phyloP scores from a whole-genome alignment of 2,113 vertebrate genomes.

The Heteronetta atricapilla region DNA sequence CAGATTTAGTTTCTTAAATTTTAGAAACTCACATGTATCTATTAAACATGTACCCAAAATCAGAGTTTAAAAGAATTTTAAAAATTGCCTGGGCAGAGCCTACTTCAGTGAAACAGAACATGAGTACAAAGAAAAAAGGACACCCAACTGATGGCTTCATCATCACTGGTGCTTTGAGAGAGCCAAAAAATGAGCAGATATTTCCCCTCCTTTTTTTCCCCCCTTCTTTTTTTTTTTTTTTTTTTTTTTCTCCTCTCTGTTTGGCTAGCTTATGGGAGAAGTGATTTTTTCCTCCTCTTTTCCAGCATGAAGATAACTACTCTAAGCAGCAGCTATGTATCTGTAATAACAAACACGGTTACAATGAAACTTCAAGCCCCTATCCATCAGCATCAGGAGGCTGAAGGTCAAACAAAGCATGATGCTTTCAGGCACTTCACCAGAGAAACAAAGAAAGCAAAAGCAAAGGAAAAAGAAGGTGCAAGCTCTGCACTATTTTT shows the following conservation, averaged over 20 bases:
- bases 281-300: not conserved
- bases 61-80: not conserved
- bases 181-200: not conserved
- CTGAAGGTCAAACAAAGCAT: not conserved
- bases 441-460: not conserved
- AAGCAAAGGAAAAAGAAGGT: not conserved
- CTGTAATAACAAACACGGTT: not conserved
- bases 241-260: not conserved
- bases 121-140: not conserved
- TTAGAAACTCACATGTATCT: rapidly evolving
- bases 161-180: not conserved
- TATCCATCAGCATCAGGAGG: not conserved
- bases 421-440: not conserved
- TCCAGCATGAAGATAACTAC: not conserved
- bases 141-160: not conserved
- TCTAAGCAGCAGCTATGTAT: not conserved
- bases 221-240: not conserved
- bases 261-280: not conserved
- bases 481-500: conserved; percentile 8
- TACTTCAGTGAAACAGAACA: not conserved
- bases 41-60: not conserved
- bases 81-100: not conserved
- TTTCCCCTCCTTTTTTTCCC: not conserved
- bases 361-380: not conserved
- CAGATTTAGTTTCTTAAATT: not conserved